These are phyloP conservation scores for Caenorhabditis panamensis DNA, from an alignment of 2,888 invertebrate species.

Conservation along the genomic window DNA sequence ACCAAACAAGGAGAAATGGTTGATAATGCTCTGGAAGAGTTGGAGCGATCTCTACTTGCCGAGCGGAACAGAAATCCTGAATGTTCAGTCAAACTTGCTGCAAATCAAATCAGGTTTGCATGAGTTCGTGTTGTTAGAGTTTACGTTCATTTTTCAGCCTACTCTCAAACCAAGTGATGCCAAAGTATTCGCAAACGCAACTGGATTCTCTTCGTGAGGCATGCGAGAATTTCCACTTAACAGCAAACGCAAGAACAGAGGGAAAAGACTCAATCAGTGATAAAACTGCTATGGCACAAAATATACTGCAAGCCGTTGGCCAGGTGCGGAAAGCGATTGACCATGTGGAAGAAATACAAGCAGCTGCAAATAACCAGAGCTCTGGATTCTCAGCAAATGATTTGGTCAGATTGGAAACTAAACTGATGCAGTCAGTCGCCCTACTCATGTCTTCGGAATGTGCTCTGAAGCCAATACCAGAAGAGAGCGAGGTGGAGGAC, in stretches of 20 bases:
- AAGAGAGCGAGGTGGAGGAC: neutral
- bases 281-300: too few species aligned
- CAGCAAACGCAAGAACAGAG: too few species aligned
- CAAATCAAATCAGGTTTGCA: too few species aligned
- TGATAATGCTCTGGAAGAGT: neutral
- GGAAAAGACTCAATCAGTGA: too few species aligned
- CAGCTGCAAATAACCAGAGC: neutral
- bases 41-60: neutral
- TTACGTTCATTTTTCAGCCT: neutral
- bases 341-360: neutral
- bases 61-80: too few species aligned
- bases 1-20: neutral
- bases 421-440: conserved; percentile 10
- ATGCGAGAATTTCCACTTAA: too few species aligned
- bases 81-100: too few species aligned
- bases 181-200: neutral
- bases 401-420: conserved; percentile 1
- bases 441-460: neutral
- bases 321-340: conserved; percentile 17
- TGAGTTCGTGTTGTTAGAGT: too few species aligned
- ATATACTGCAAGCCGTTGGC: neutral
- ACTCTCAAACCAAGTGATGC: neutral
- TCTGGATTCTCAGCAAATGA: neutral
- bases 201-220: too few species aligned
- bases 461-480: neutral